Conservation (phyloP, 2,113 vertebrate species). For the Leuciscus idus region DNA sequence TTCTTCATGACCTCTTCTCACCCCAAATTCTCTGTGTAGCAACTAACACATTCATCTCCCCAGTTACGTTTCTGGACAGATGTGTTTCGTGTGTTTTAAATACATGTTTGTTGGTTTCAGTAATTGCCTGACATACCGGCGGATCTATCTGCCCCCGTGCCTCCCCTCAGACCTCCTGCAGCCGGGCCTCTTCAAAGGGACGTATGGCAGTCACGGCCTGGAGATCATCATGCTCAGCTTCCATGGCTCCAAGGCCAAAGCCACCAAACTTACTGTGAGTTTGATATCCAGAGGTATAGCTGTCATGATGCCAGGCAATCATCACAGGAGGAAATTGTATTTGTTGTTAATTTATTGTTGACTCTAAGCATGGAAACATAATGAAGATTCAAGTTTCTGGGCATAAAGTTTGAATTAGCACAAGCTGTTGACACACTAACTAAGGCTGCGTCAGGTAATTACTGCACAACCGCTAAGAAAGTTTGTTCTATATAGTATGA, state of each 20-base stretch:
- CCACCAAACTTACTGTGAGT: constrained; percentile 95
- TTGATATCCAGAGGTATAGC: neutral
- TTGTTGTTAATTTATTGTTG: neutral
- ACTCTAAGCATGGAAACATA: neutral
- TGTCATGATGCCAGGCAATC: too few species aligned
- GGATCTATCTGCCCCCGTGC: constrained; percentile 92
- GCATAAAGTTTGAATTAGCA: neutral
- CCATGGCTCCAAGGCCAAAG: constrained; percentile 83
- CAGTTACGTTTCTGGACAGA: neutral
- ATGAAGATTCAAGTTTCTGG: neutral
- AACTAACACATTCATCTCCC: neutral
- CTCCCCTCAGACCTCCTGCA: constrained; percentile 84
- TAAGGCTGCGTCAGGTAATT: too few species aligned
- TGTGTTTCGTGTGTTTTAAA: neutral
- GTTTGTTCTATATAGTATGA: too few species aligned
- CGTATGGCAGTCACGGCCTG: constrained; percentile 95
- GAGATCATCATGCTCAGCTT: constrained; percentile 99
- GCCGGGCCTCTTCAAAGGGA: constrained; percentile 97
- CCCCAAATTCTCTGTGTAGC: neutral
- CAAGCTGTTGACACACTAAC: too few species aligned
- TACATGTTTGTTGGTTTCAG: constrained; percentile 69
- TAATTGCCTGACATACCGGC: constrained; percentile 97
- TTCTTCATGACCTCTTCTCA: neutral
- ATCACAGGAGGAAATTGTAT: neutral
- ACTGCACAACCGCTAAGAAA: too few species aligned